Percentiles rank a stretch among this genome's conserved stretches.
Conservation (phyloP, 2,888 invertebrate species). For the Apamea sordens region DNA sequence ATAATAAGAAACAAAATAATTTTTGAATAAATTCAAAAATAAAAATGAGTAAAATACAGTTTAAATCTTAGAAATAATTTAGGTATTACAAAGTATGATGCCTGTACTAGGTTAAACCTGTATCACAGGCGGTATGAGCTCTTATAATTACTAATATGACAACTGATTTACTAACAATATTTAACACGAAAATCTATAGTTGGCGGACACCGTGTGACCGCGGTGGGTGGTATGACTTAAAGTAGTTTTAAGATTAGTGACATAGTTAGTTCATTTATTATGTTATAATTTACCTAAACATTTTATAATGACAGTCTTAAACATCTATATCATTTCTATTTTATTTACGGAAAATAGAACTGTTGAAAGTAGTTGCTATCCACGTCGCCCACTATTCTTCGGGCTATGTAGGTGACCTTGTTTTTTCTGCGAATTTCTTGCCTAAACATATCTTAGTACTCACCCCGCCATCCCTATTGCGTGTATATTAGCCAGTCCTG, state of each 20-base stretch:
- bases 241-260: background rate
- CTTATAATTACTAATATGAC: too few species aligned
- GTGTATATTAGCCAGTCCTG: constrained; percentile 65
- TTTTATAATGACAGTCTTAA: background rate
- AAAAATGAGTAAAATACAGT: too few species aligned
- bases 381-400: background rate
- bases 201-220: too few species aligned
- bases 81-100: background rate
- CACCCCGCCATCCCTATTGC: constrained; percentile 55
- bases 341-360: background rate
- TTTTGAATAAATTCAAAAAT: background rate
- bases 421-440: background rate
- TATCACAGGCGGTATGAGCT: too few species aligned
- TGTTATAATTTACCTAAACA: background rate
- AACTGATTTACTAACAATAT: background rate
- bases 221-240: background rate
- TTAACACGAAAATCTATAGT: too few species aligned
- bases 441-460: background rate
- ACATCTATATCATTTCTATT: background rate
- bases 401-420: background rate
- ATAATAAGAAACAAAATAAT: too few species aligned
- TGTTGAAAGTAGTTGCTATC: background rate
- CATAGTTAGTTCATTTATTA: too few species aligned
- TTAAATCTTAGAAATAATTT: background rate
- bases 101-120: too few species aligned